Percentiles rank a stretch among this genome's conserved stretches.
Evolutionary conservation across 2,888 invertebrate species (phyloP).

Genomic region (Malacosoma neustria): DNA sequence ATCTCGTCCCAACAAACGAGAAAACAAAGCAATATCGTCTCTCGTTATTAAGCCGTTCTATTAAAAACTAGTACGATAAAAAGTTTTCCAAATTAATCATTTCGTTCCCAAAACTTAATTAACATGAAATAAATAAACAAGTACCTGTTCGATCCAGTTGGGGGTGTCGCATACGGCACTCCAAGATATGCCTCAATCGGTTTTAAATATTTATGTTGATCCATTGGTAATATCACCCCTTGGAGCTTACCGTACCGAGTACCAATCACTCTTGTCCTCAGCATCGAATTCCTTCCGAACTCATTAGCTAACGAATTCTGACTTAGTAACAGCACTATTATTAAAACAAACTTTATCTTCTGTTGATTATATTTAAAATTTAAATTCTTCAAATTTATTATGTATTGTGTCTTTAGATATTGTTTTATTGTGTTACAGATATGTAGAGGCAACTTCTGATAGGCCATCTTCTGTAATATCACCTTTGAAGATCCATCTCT

Average conservation of each 20-base stretch:
- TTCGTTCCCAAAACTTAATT: too few species aligned
- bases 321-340: slow-evolving; percentile 44
- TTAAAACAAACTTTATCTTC: slow-evolving; percentile 39
- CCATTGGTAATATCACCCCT: slow-evolving; percentile 86
- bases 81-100: too few species aligned
- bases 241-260: slow-evolving; percentile 90
- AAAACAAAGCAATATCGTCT: too few species aligned
- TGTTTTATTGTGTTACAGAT: slow-evolving; percentile 69
- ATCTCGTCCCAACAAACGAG: too few species aligned
- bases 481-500: slow-evolving; percentile 64
- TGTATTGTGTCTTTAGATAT: slow-evolving; percentile 26
- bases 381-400: slow-evolving; percentile 23
- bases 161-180: slow-evolving; percentile 91
- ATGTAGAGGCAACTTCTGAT: slow-evolving; percentile 60
- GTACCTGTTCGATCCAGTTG: slow-evolving; percentile 85
- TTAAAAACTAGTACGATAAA: too few species aligned
- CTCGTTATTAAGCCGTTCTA: too few species aligned
- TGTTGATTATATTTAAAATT: slow-evolving; percentile 28
- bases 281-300: slow-evolving; percentile 77
- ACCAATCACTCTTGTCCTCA: slow-evolving; percentile 86
- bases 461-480: slow-evolving; percentile 66
- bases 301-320: slow-evolving; percentile 52
- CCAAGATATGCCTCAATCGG: slow-evolving; percentile 88
- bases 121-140: slow-evolving; percentile 16
- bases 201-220: slow-evolving; percentile 83